Base-by-base conservation (phyloP, 2,888 invertebrate genomes). In the Lottia scabra region DNA sequence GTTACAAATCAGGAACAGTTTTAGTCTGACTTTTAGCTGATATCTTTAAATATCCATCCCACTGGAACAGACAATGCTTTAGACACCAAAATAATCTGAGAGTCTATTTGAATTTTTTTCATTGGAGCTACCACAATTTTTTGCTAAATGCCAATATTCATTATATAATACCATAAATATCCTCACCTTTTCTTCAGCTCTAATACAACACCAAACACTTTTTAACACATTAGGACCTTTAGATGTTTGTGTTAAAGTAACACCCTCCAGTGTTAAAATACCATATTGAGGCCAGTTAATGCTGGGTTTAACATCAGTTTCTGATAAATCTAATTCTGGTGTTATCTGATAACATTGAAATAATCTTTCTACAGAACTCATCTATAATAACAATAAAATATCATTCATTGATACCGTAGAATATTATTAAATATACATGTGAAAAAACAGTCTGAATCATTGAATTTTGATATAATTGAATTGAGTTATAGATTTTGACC, bases 231-330 rank as follows among this genome's bases (percentile, higher is more conserved):
- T 77, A 16, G 78, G 74, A 6, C 80, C 80, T 27, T 64, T 64
- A n/a, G 65, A 64, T 13, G 65, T 69, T 27, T 71, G 44, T 13
- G 71, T 46, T 30, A 82, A 65, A 8, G 82, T 80, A n/a, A 81
- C 80, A 2, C 83, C 83, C 68, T 84, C 84, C 46, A 81, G 78
- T 26, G 84, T 84, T 46, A 84, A 68, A 62, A 84, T 84, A n/a
- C 84, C 84, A 74, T 84, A 84, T 70, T 80, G 80, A 0, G 84
- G 84, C 84, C 84, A 84, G 38, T 70, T 72, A 26, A 30, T 43
- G 1, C 80, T 69, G 0, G 74, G 72, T 63, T 67, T 73, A 43
- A 73, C 62, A 30, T 77, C 75, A 0, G 71, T 65, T n/a, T 79
- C 77, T 23, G 75, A 23, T 23, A 70, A 26, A 67, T 83, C 82